Evolutionary conservation across 2,888 invertebrate genomes (phyloP).

Genomic region (Lithophane leautieri): DNA sequence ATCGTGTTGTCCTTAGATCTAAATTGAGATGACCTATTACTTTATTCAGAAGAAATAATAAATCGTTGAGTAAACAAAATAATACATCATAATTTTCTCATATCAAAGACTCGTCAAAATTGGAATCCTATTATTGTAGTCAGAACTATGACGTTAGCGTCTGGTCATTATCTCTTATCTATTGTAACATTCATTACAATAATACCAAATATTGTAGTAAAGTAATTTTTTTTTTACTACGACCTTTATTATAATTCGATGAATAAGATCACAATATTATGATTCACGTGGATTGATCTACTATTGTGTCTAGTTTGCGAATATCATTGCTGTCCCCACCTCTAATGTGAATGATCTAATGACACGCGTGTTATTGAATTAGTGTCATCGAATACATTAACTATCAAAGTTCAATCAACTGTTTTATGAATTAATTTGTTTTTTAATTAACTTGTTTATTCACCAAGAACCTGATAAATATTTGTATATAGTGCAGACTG

Average conservation of each 20-base stretch:
- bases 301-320: not conserved
- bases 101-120: not conserved
- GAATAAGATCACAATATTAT: not conserved
- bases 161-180: constrained; percentile 27
- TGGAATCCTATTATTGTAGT: not conserved
- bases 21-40: not conserved
- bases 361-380: constrained; percentile 1
- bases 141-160: constrained; percentile 3
- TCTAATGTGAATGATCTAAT: constrained; percentile 1
- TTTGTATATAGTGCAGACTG: not conserved
- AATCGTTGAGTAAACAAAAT: not conserved
- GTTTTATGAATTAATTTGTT: constrained; percentile 20
- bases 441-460: constrained; percentile 31
- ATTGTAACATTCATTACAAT: constrained; percentile 2
- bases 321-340: no score
- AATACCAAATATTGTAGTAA: not conserved
- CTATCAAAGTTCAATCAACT: constrained; percentile 46
- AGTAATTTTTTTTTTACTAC: not conserved
- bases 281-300: not conserved
- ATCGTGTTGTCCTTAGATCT: not conserved
- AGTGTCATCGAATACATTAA: constrained; percentile 29
- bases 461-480: not conserved
- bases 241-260: not conserved
- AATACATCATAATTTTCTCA: not conserved
- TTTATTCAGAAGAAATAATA: not conserved